Evolutionary conservation across 2,797 vertebrate species (phyloP), one percentile per base, ranked within the genome.

Genomic region (Chloroceryle amazona): DNA sequence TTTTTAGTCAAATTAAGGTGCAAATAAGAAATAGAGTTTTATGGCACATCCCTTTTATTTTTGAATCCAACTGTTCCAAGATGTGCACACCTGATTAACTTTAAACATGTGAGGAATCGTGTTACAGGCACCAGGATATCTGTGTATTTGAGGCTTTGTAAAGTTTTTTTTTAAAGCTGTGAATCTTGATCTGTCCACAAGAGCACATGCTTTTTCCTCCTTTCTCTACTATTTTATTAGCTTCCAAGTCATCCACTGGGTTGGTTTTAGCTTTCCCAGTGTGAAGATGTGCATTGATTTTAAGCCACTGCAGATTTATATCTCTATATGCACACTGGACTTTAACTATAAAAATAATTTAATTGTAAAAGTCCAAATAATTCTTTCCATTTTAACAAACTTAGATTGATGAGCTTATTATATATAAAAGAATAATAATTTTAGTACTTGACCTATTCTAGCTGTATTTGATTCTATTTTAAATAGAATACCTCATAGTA

Each of bases 221-320:
- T 89, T 81, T 57, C 17, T 86, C 25, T 39, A n/a, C 20, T 71
- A 23, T 83, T 89, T 87, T 71, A 54, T 88, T 93, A 58, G 54
- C 14, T 49, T 90, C 17, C 31, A 65, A 89, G 57, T 82, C 26
- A 81, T 88, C 58, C 25, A n/a, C 39, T 57, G 44, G 47, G 29
- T 83, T 83, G 23, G 26, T 71, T 91, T 96, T 83, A 68, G 49
- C 42, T 93, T 95, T 89, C 41, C 17, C 58, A 44, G 13, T 92
- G 65, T 81, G 58, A 81, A 91, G 58, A 54, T 39, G 47, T 90
- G n/a, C 51, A 93, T 79, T 91, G 96, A 95, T 95, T 95, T 97
- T 92, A 72, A 94, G 75, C 54, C 79, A 37, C 54, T 86, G 51
- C 17, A 90, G 61, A 95, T 96, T 49, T 85, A 49, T 92, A 41